Evolutionary conservation across 2,888 invertebrate genomes (phyloP).

Genomic region (Zaprionus obscuricornis): DNA sequence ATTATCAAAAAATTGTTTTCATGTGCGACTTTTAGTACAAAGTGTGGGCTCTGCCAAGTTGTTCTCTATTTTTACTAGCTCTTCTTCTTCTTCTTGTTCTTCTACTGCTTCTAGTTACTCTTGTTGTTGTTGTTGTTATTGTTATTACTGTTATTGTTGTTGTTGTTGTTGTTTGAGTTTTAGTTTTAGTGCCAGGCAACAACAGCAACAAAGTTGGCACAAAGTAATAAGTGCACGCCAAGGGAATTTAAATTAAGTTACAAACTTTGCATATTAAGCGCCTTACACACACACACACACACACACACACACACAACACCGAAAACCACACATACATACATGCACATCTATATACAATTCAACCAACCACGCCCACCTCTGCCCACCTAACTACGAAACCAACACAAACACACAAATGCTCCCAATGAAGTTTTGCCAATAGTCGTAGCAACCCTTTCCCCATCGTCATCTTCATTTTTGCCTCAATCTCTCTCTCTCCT

Average conservation of each 20-base stretch:
- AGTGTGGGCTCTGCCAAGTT: constrained; percentile 56
- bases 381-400: constrained; percentile 6
- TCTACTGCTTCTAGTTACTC: too few relatives aligned
- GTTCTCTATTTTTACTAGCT: constrained; percentile 33
- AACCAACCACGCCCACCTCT: neutral
- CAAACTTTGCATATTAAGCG: constrained; percentile 67
- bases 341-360: neutral
- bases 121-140: too few relatives aligned
- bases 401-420: constrained; percentile 37
- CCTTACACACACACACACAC: constrained; percentile 39
- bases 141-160: too few relatives aligned
- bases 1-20: constrained; percentile 63
- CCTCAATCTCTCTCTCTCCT: too few relatives aligned
- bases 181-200: constrained; percentile 51
- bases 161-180: constrained; percentile 48
- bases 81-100: constrained; percentile 5
- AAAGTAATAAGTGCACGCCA: constrained; percentile 66
- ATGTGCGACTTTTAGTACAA: constrained; percentile 55
- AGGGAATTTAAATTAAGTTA: constrained; percentile 73
- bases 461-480: too few relatives aligned
- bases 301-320: neutral
- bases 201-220: constrained; percentile 51
- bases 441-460: constrained; percentile 44
- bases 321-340: neutral
- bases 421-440: constrained; percentile 46